Evolutionary conservation across 2,113 vertebrate species (phyloP), one percentile per base, ranked within the genome.

Genomic region (Dromaius novaehollandiae): DNA sequence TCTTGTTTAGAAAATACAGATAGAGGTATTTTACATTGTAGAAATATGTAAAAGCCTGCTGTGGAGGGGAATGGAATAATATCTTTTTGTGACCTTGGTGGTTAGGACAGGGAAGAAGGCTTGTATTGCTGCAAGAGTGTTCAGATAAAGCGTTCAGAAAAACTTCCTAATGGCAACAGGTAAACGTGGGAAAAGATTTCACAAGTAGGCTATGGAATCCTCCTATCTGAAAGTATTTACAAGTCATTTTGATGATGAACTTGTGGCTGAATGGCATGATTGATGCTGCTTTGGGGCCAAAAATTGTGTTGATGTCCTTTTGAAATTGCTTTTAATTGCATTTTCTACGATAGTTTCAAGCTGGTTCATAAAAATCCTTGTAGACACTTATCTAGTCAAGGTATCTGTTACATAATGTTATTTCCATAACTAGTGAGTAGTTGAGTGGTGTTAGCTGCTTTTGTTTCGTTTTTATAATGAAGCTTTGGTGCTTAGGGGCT

Each of bases 251-350:
- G 44, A 14, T 82, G 69, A 65, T 83, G 11, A 76, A 34, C 13
- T 77, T 83, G 6, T 48, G n/a, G 70, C 26, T 40, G 63, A 76
- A 40, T 61, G 25, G 80, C 44, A 20, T 69, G 19, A 9, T 34
- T 0, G 0, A 3, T 77, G n/a, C 5, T 78, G 7, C 38, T 63
- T 53, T 40, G 28, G 11, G 51, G 65, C 9, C 46, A 42, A 36
- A 25, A 56, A 26, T 7, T 28, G 30, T 1, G 11, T 73, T 74
- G 65, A 24, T 71, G 28, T 61, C 55, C 19, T 69, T 56, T 36
- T 20, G 17, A 75, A 75, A 75, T 78, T 7, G 69, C 4, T 53
- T 5, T 55, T 80, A 46, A 58, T 78, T 94, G 3, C 66, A 6
- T 65, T 94, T 89, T 74, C 53, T 38, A 55, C 20, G 12, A 26